Evolutionary conservation across 30 jellyfish, hydroid and myxozoan genomes (phyloP), one percentile per base, ranked within the genome.

Genomic region (Rhopilema esculentum): DNA sequence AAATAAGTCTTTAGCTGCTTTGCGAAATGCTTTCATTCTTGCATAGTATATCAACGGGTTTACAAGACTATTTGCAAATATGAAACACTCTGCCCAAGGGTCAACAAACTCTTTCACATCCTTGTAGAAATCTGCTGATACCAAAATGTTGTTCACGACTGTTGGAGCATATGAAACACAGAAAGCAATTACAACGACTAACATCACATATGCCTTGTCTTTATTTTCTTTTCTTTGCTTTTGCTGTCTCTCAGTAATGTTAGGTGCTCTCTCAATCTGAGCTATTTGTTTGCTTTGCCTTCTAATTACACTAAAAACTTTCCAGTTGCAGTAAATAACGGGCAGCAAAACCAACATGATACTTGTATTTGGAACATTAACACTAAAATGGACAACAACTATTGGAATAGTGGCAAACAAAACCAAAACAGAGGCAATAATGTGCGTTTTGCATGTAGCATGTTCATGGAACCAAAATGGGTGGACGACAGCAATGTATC

Each of bases 381-480:
- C 17, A 33, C 30, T 8, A 1, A 22, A 30, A 1, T 66, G 49
- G 4, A n/a, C 18, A 4, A 28, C 15, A 24, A 22, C 49, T 0
- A 21, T 15, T 19, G 21, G 22, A 50, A n/a, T 33, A 15, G 12
- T 12, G 57, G 57, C 57, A 40, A 12, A 12, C 57, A 40, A 12
- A 40, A 40, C 57, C 57, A 40, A 40, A 62, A n/a, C 63, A 28
- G 64, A 28, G 17, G 2, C 33, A 21, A 23, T 23, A 0, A 33
- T 20, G 69, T 73, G 84, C 1, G 71, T 31, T 26, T 73, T 73
- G 69, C 84, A 73, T 31, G 84, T 73, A 73, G 84, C 69, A 2
- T 40, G 49, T 18, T 68, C 69, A 23, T 73, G 70, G n/a, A 30
- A 73, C 84, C 84, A 73, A 27, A 16, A 25, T 73, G 84, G 84